Evolutionary conservation across 37 sponge, comb jelly and placozoan species (phyloP).

Genomic region (Aphrocallistes beatrix): DNA sequence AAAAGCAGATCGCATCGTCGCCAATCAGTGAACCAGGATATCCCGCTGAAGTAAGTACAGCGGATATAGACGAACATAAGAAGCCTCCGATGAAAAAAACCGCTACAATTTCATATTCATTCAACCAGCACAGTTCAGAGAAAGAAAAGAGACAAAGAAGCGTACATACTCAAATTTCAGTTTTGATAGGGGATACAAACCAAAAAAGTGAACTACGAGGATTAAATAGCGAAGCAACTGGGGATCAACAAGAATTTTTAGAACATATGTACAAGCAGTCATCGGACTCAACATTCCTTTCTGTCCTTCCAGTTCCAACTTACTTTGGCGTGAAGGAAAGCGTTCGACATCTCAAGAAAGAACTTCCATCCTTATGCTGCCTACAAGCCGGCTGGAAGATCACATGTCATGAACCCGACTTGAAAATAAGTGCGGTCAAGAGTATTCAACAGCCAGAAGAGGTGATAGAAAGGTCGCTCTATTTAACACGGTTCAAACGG

Average conservation of each 20-base stretch:
- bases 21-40: no score
- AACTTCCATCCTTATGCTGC: not conserved
- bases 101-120: not conserved
- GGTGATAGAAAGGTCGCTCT: not conserved
- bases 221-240: not conserved
- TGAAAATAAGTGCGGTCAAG: not conserved
- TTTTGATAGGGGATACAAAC: not conserved
- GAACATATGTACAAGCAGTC: not conserved
- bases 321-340: constrained; percentile 9
- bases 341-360: not conserved
- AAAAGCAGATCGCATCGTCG: not conserved
- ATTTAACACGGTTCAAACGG: not conserved
- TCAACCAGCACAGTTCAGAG: not conserved
- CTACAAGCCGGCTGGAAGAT: not conserved
- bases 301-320: not conserved
- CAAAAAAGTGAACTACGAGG: not conserved
- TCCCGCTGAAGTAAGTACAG: not conserved
- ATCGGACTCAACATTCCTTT: not conserved
- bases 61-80: not conserved
- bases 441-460: constrained; percentile 9
- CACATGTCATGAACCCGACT: not conserved
- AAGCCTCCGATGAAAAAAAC: not conserved
- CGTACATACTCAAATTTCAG: not conserved
- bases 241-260: not conserved
- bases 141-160: not conserved